Conservation (phyloP, 2,113 vertebrate species). For the Pteronura brasiliensis region DNA sequence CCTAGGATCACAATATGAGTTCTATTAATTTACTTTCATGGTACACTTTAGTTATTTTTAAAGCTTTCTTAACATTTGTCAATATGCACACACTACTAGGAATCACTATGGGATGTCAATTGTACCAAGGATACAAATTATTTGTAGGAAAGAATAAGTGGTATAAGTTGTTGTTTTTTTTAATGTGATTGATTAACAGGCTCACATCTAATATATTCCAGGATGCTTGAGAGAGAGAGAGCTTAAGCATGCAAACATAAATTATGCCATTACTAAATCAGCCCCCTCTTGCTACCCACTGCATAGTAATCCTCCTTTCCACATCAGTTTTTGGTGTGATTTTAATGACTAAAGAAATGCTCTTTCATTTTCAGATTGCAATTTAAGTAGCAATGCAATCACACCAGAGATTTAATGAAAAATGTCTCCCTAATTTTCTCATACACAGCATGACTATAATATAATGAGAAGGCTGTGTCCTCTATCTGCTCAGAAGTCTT, state of each 20-base stretch:
- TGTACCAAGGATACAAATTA: background rate
- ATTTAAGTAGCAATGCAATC: slow-evolving; percentile 47
- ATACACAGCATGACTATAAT: background rate
- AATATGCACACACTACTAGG: background rate
- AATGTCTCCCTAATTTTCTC: background rate
- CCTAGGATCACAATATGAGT: background rate
- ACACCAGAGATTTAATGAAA: slow-evolving; percentile 8
- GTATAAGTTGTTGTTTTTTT: background rate
- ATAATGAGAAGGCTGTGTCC: background rate
- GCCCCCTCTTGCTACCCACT: background rate
- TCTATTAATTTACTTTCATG: slow-evolving; percentile 36
- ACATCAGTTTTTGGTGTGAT: background rate
- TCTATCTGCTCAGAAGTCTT: background rate
- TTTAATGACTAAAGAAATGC: slow-evolving; percentile 27
- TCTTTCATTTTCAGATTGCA: slow-evolving; percentile 35
- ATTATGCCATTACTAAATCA: slow-evolving; percentile 29
- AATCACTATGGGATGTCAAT: background rate
- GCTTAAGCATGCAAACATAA: background rate
- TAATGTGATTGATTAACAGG: slow-evolving; percentile 14
- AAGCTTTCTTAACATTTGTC: background rate
- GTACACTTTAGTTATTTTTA: slow-evolving; percentile 15
- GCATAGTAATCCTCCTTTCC: background rate
- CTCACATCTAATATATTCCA: background rate
- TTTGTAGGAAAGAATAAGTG: background rate
- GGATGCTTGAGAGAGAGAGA: background rate